These are phyloP conservation scores for Reticulitermes lucifugus DNA, from an alignment of 2,888 invertebrate genomes.

Conservation along the genomic window DNA sequence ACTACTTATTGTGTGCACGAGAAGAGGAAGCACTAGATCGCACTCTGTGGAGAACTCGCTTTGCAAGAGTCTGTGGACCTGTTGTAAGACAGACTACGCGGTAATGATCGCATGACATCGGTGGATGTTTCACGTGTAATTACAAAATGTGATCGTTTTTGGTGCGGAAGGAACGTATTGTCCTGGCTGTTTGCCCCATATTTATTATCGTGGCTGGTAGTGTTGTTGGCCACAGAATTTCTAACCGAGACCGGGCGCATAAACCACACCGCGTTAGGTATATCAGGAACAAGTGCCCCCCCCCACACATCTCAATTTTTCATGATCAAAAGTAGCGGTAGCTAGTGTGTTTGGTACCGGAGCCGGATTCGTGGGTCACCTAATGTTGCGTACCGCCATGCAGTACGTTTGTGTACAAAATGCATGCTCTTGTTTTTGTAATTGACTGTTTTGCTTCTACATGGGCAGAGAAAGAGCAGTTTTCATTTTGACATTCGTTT, in stretches of 20 bases:
- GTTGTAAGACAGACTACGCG: no score
- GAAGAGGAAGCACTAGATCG: no score
- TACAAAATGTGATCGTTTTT: conserved; percentile 26
- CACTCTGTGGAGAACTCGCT: no score
- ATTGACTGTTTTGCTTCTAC: conserved; percentile 37
- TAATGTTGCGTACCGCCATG: conserved; percentile 36
- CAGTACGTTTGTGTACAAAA: conserved; percentile 42
- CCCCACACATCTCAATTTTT: conserved; percentile 33
- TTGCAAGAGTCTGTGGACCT: no score
- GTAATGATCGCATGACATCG: not conserved
- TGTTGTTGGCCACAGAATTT: conserved; percentile 21
- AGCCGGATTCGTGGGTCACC: conserved; percentile 36
- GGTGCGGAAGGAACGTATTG: not conserved
- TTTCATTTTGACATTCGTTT: conserved; percentile 44
- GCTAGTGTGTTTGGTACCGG: not conserved
- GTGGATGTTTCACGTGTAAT: not conserved
- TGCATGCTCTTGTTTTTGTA: conserved; percentile 44
- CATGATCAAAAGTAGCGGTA: conserved; percentile 39
- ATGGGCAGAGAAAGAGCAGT: conserved; percentile 30
- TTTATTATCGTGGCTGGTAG: conserved; percentile 22
- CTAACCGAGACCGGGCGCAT: conserved; percentile 2
- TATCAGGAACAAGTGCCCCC: conserved; percentile 28
- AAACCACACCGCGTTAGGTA: conserved; percentile 35
- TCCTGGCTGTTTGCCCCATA: conserved; percentile 9
- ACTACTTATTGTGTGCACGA: not conserved